Conservation (phyloP, 1,140 invertebrate genomes). For the Octopus sinensis region DNA sequence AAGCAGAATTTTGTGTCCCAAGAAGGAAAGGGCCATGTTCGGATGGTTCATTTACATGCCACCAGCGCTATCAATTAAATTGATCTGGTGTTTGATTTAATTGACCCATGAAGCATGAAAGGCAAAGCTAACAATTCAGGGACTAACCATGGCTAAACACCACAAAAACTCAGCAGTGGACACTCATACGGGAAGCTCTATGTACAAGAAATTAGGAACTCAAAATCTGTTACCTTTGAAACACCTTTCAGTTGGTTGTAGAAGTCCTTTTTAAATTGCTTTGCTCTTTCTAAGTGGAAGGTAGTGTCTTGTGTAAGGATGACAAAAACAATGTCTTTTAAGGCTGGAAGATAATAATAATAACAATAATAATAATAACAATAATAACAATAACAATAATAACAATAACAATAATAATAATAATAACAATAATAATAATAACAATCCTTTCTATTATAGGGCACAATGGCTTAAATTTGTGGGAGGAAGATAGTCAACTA, state of each 20-base stretch:
- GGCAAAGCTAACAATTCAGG: background rate
- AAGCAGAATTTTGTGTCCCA: too few species aligned
- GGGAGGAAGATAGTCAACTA: too few species aligned
- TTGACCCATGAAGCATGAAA: background rate
- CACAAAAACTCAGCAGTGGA: background rate
- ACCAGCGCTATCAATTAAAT: too few species aligned
- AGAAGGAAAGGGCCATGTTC: too few species aligned
- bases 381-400: background rate
- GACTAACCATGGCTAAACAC: background rate
- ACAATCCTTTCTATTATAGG: too few species aligned
- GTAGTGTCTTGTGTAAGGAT: conserved; percentile 39
- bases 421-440: too few species aligned
- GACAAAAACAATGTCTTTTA: conserved; percentile 37
- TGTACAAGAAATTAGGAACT: background rate
- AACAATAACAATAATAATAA: too few species aligned
- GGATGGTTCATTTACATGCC: too few species aligned
- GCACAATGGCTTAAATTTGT: too few species aligned
- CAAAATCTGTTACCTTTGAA: conserved; percentile 22
- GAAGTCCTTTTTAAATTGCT: conserved; percentile 32
- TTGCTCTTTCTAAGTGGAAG: conserved; percentile 36
- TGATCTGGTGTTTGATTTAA: background rate
- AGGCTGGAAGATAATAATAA: background rate
- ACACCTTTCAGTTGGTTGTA: conserved; percentile 22
- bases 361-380: too few species aligned
- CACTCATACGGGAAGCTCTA: background rate